These are phyloP conservation scores for Myotis planiceps DNA, from an alignment of 2,797 vertebrate genomes.

Conservation along the genomic window DNA sequence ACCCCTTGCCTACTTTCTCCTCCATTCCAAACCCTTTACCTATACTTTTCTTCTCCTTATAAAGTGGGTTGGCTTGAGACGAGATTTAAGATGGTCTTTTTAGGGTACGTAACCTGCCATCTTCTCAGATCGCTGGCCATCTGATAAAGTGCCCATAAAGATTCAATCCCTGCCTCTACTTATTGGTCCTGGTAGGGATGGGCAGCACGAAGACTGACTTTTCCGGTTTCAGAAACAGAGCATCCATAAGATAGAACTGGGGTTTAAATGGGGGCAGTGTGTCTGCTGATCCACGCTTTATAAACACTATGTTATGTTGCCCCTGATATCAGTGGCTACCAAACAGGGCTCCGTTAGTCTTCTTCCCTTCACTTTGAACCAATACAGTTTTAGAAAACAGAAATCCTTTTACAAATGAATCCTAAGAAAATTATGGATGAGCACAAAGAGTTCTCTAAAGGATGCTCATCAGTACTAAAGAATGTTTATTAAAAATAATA, in stretches of 20 bases:
- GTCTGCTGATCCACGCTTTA: background rate
- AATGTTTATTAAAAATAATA: background rate
- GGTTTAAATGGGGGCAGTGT: background rate
- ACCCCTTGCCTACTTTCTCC: background rate
- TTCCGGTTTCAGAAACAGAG: background rate
- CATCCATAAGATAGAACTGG: background rate
- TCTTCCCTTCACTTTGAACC: background rate
- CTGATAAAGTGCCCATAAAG: background rate
- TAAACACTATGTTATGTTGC: background rate
- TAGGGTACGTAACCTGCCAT: background rate
- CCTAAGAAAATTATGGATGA: background rate
- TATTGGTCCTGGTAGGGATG: background rate
- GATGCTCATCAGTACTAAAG: background rate
- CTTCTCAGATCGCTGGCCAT: background rate
- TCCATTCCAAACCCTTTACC: background rate
- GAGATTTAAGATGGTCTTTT: background rate
- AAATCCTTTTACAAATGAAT: background rate
- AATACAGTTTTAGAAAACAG: slow-evolving; percentile 12
- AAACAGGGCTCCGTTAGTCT: background rate
- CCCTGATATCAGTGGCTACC: background rate
- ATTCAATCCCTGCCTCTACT: background rate
- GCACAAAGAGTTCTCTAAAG: background rate
- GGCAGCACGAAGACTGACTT: background rate
- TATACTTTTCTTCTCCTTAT: background rate
- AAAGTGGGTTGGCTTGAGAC: background rate